These are phyloP conservation scores for Masticophis lateralis DNA, from an alignment of 2,797 vertebrate species.

Conservation along the genomic window DNA sequence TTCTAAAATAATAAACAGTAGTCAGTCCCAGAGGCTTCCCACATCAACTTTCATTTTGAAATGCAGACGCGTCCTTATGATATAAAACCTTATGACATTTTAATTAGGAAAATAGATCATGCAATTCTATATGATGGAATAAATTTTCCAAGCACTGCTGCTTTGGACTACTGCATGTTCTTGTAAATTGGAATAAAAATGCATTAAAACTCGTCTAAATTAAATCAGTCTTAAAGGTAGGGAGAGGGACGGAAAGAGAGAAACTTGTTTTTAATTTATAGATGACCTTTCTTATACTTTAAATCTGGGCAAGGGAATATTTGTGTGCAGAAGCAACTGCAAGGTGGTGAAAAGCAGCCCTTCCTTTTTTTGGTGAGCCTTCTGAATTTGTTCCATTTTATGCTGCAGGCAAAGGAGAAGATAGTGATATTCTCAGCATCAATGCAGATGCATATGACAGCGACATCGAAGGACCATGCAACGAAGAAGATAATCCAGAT, in stretches of 20 bases:
- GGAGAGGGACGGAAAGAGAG: slow-evolving; percentile 1
- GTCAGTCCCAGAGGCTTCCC: slow-evolving; percentile 33
- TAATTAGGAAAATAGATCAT: slow-evolving; percentile 58
- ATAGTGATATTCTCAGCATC: slow-evolving; percentile 95
- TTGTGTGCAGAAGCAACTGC: background rate
- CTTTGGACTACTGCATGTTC: slow-evolving; percentile 38
- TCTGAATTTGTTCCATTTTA: slow-evolving; percentile 42
- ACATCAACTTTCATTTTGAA: slow-evolving; percentile 50
- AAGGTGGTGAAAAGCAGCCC: slow-evolving; percentile 22
- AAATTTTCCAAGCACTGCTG: slow-evolving; percentile 47
- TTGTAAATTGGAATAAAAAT: slow-evolving; percentile 56
- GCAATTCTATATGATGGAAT: slow-evolving; percentile 39
- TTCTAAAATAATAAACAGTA: slow-evolving; percentile 44
- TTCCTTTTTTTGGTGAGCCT: slow-evolving; percentile 24
- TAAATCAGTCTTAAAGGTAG: slow-evolving; percentile 45
- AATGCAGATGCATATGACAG: slow-evolving; percentile 95
- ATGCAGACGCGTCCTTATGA: slow-evolving; percentile 42
- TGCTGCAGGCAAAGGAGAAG: slow-evolving; percentile 82
- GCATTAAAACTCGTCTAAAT: slow-evolving; percentile 50
- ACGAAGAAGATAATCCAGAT: slow-evolving; percentile 73
- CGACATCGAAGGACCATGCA: slow-evolving; percentile 91
- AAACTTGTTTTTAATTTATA: slow-evolving; percentile 30
- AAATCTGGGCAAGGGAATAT: slow-evolving; percentile 21
- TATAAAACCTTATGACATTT: slow-evolving; percentile 53
- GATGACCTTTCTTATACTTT: slow-evolving; percentile 31